A percentile compares a stretch with the other conserved stretches of the same genome.
Evolutionary conservation across 2,113 vertebrate genomes (phyloP).

Genomic region (Pavo muticus): DNA sequence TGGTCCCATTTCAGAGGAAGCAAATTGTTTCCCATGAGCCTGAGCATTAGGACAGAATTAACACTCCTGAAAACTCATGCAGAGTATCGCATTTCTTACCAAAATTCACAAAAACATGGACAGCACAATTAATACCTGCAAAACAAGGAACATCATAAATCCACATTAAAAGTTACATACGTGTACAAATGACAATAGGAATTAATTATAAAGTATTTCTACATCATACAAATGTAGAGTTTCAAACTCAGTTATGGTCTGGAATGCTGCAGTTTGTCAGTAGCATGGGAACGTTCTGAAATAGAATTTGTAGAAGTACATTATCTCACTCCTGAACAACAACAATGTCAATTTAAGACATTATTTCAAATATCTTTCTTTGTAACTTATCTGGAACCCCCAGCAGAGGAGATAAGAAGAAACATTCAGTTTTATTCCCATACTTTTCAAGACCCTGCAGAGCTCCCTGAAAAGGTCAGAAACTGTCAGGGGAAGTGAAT

Average conservation of each 20-base stretch:
- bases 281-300: background rate
- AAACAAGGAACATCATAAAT: background rate
- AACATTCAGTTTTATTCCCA: background rate
- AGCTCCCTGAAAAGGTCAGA: background rate
- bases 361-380: background rate
- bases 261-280: background rate
- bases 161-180: background rate
- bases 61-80: constrained; percentile 3
- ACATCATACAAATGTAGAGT: background rate
- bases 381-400: background rate
- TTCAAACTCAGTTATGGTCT: background rate
- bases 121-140: background rate
- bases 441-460: background rate
- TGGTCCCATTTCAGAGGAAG: background rate
- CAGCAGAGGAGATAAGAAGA: background rate
- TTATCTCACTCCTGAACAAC: background rate
- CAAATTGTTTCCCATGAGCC: background rate
- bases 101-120: background rate
- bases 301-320: background rate
- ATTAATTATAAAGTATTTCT: background rate
- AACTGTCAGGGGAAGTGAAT: background rate
- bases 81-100: background rate
- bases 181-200: background rate
- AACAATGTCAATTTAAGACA: background rate
- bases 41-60: constrained; percentile 53